Conservation (phyloP, 2,113 vertebrate species). For the Sminthopsis crassicaudata region DNA sequence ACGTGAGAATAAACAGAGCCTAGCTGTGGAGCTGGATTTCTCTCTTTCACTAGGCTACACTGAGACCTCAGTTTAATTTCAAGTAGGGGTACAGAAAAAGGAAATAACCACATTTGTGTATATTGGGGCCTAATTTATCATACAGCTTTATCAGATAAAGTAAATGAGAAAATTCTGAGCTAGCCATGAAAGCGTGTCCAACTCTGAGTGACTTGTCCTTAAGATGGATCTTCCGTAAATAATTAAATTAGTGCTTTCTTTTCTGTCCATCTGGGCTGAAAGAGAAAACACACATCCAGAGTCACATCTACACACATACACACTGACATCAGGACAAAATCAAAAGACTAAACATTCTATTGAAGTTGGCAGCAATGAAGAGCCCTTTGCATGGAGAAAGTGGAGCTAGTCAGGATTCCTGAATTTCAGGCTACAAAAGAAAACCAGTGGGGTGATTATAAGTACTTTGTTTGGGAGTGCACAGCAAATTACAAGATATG, state of each 20-base stretch:
- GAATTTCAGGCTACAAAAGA: slow-evolving; percentile 58
- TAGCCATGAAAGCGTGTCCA: slow-evolving; percentile 73
- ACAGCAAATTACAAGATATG: slow-evolving; percentile 64
- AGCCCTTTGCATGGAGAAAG: background rate
- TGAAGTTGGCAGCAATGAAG: slow-evolving; percentile 66
- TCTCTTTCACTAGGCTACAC: slow-evolving; percentile 36
- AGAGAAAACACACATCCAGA: slow-evolving; percentile 42
- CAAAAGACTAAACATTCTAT: slow-evolving; percentile 65
- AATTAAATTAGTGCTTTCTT: slow-evolving; percentile 78
- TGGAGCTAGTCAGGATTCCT: slow-evolving; percentile 35
- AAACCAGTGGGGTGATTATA: slow-evolving; percentile 59
- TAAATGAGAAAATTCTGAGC: slow-evolving; percentile 73
- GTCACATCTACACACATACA: background rate
- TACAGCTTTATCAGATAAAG: slow-evolving; percentile 71
- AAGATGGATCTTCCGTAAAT: slow-evolving; percentile 80
- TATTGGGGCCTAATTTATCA: slow-evolving; percentile 71
- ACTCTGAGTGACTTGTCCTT: slow-evolving; percentile 69
- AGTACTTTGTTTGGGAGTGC: slow-evolving; percentile 42
- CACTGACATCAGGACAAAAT: slow-evolving; percentile 8
- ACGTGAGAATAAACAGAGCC: slow-evolving; percentile 57
- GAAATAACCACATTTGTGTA: slow-evolving; percentile 56
- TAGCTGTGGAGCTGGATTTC: slow-evolving; percentile 42
- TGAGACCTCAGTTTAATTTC: slow-evolving; percentile 56
- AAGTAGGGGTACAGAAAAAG: slow-evolving; percentile 58
- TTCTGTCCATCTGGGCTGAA: slow-evolving; percentile 59